These are phyloP conservation scores for Peucedramus taeniatus DNA, from an alignment of 2,113 vertebrate species.

Conservation along the genomic window DNA sequence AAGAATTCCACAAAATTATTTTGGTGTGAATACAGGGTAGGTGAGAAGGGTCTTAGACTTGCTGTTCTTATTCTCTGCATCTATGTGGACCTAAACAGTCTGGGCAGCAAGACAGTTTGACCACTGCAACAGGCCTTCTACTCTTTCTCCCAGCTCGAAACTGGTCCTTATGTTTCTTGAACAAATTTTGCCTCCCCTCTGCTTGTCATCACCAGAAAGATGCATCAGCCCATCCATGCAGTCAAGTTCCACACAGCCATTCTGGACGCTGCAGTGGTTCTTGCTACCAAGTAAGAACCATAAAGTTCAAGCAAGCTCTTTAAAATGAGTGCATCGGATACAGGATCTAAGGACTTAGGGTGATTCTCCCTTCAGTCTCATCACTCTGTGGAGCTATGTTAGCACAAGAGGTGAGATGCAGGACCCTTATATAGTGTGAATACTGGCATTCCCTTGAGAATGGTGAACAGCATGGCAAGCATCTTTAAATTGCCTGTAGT, in stretches of 20 bases:
- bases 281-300: not conserved
- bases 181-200: not conserved
- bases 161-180: not conserved
- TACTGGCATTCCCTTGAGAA: not conserved
- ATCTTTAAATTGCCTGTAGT: not conserved
- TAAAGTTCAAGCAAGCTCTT: not conserved
- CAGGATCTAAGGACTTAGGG: not conserved
- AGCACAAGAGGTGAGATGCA: not conserved
- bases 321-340: not conserved
- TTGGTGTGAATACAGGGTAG: not conserved
- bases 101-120: not conserved
- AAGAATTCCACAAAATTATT: not conserved
- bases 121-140: not conserved
- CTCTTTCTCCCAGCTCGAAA: not conserved
- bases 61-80: not conserved
- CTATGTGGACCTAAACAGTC: not conserved
- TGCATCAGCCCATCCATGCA: rapidly evolving
- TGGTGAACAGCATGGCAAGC: not conserved
- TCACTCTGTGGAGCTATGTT: not conserved
- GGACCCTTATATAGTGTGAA: not conserved
- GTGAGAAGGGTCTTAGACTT: not conserved
- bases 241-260: not conserved
- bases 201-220: not conserved
- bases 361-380: not conserved
- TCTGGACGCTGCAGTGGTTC: not conserved